phyloP scores from a whole-genome alignment of 2,888 invertebrate genomes.

The Erebia aethiops region DNA sequence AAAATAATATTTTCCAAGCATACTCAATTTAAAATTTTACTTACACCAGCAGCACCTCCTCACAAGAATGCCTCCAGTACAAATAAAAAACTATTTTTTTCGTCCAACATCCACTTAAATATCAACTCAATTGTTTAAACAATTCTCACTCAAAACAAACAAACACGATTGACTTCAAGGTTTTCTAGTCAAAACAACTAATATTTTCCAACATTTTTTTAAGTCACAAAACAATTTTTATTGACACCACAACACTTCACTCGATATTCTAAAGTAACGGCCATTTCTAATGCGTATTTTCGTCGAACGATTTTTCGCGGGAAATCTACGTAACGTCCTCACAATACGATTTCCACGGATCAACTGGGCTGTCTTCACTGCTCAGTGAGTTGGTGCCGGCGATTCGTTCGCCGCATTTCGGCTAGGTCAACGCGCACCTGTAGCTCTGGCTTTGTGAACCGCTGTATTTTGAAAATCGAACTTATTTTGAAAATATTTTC shows the following conservation, averaged over 20 bases:
- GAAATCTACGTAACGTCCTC: slow-evolving; percentile 27
- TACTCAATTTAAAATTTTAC: background rate
- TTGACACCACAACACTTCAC: slow-evolving; percentile 40
- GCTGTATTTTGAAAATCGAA: slow-evolving; percentile 10
- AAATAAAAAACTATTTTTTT: background rate
- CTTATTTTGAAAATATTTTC: background rate
- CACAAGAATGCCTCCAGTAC: background rate
- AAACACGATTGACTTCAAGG: background rate
- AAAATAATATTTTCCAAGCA: too few species aligned
- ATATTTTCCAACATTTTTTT: slow-evolving; percentile 7
- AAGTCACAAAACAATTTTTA: slow-evolving; percentile 34
- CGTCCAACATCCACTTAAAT: background rate
- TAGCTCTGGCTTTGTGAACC: slow-evolving; percentile 32
- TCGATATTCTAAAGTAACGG: slow-evolving; percentile 29
- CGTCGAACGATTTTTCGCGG: slow-evolving; percentile 24
- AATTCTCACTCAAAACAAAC: slow-evolving; percentile 16
- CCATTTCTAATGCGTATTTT: slow-evolving; percentile 39
- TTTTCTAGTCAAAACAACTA: background rate
- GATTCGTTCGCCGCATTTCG: slow-evolving; percentile 13
- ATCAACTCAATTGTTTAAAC: slow-evolving; percentile 1
- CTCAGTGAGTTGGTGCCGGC: slow-evolving; percentile 7
- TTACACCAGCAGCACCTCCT: slow-evolving; percentile 1
- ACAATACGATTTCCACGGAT: slow-evolving; percentile 30
- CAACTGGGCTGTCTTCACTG: slow-evolving; percentile 34
- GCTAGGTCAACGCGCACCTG: slow-evolving; percentile 44